Evolutionary conservation across 2,888 invertebrate species (phyloP), one percentile per base, ranked within the genome.

Genomic region (Rhaphigaster nebulosa): DNA sequence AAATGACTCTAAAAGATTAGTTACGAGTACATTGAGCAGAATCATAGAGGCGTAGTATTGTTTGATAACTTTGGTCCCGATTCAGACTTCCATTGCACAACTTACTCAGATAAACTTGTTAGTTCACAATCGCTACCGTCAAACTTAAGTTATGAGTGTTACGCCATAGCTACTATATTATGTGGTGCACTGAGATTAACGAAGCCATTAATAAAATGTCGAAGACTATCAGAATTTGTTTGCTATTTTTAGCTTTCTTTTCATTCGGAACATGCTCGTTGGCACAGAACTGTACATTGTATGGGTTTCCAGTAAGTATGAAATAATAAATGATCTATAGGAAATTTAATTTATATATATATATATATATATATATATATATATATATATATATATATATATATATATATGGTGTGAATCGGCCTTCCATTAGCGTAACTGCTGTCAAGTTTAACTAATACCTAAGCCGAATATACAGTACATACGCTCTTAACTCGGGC

Each of bases 91-190:
- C 38, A 76, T 76, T 76, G 70, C 70, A 76, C 38, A 76, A 76
- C 70, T 76, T 76, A 6, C 70, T 76, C 8, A 76, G 70, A 76
- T 76, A 76, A 76, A 76, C 34, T 38, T 76, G 70, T 38, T 23
- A 34, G 34, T 76, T 76, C 70, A 76, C 70, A 76, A 76, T 76
- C 70, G 70, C 38, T 76, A 38, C 70, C 70, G 38, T 76, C 70
- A 34, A 76, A 76, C 29, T 76, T 38, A 20, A 76, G 70, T 76
- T 76, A 76, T 76, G 38, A 20, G 5, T 29, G 38, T 76, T 76
- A 76, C 70, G 38, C 20, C 38, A 76, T 23, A 76, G 70, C 70
- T 38, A 10, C 70, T 76, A 76, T 76, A 76, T 76, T 76, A 76
- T 76, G 70, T 76, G 38, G 34, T 23, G 38, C 34, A 70, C 34